phyloP scores from a whole-genome alignment of 2,113 vertebrate species.

The Neoarius graeffei region DNA sequence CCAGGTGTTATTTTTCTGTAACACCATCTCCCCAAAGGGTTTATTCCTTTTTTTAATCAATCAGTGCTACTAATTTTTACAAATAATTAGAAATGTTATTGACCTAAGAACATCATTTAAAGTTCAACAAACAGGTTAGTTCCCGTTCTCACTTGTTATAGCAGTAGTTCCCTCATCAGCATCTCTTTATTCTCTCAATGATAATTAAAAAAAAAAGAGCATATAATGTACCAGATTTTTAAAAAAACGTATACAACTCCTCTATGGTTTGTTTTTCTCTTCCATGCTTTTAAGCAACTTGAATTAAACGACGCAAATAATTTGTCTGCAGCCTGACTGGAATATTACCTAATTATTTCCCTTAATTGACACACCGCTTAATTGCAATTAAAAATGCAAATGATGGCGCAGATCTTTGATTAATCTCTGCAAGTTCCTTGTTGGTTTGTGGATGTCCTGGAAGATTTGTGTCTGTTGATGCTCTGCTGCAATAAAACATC shows the following conservation, averaged over 20 bases:
- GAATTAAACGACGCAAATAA: neutral
- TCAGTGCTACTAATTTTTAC: no score
- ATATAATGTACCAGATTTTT: neutral
- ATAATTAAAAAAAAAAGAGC: no score
- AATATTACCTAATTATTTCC: constrained; percentile 10
- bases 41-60: neutral
- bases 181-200: neutral
- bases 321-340: constrained; percentile 9
- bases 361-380: constrained; percentile 64
- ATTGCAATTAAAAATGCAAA: constrained; percentile 77
- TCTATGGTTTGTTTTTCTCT: neutral
- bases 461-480: constrained; percentile 64
- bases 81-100: no score
- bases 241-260: neutral
- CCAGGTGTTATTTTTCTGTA: neutral
- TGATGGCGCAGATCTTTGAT: constrained; percentile 71
- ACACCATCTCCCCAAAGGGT: neutral
- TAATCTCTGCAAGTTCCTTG: constrained; percentile 69
- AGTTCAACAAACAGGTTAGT: neutral
- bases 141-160: neutral
- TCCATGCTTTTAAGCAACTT: neutral
- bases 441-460: constrained; percentile 71
- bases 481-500: constrained; percentile 61
- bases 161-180: neutral
- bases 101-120: neutral